Percentiles rank a stretch among this genome's conserved stretches.
These are phyloP conservation scores for Hypomesus transpacificus DNA, from an alignment of 2,113 vertebrate genomes.

Conservation along the genomic window DNA sequence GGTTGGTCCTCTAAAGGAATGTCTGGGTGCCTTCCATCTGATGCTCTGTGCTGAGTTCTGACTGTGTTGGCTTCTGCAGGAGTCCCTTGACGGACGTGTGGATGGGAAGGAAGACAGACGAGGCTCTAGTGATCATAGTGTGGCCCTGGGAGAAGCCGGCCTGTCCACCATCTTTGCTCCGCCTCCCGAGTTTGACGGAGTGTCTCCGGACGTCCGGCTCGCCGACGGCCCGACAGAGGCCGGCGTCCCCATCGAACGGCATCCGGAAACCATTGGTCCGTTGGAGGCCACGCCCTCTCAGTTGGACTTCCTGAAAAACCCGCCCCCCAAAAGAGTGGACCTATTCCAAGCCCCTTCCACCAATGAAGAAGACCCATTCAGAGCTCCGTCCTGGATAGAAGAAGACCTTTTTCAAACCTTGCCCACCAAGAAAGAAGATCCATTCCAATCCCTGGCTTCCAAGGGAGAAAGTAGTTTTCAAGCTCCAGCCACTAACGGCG, in stretches of 20 bases:
- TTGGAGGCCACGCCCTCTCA: not conserved
- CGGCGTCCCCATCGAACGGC: not conserved
- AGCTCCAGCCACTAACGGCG: not conserved
- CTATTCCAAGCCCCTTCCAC: slow-evolving; percentile 25
- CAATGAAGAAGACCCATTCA: slow-evolving; percentile 4
- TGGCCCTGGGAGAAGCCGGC: not conserved
- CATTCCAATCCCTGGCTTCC: slow-evolving; percentile 10
- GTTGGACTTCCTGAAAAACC: not conserved
- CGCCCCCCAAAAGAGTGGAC: not conserved
- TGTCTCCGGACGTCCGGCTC: too few relatives aligned
- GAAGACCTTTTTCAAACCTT: slow-evolving; percentile 4
- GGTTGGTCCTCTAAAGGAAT: not conserved
- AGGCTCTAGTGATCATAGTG: not conserved
- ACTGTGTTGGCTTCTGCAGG: slow-evolving; percentile 34
- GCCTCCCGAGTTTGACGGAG: slow-evolving; percentile 27
- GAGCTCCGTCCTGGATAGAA: not conserved
- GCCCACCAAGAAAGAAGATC: not conserved
- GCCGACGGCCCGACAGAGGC: slow-evolving; percentile 18
- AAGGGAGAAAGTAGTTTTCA: not conserved
- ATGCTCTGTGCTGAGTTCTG: too few relatives aligned
- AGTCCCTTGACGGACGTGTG: slow-evolving; percentile 5
- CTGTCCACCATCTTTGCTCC: not conserved
- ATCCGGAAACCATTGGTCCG: not conserved
- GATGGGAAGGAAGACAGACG: fast-evolving
- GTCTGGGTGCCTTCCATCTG: not conserved